These are phyloP conservation scores for Dicranocentrus wangi DNA, from an alignment of 2,888 invertebrate genomes.

Conservation along the genomic window DNA sequence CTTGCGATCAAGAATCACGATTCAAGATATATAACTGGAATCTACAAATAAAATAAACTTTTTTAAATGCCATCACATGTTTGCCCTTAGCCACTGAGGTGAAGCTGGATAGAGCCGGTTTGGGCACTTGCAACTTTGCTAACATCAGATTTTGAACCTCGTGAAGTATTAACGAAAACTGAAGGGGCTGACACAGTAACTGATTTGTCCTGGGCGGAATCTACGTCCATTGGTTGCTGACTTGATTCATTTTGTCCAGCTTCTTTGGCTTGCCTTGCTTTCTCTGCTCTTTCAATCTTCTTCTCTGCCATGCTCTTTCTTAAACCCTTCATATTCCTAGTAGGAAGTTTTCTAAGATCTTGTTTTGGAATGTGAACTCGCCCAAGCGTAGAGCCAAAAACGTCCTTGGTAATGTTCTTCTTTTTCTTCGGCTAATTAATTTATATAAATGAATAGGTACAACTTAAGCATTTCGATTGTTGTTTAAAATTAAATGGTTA, in stretches of 20 bases:
- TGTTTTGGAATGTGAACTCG: conserved; percentile 95
- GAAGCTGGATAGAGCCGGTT: conserved; percentile 41
- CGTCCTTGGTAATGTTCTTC: conserved; percentile 92
- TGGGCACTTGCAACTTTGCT: conserved; percentile 28
- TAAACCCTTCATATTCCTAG: conserved; percentile 91
- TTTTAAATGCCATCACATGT: too few species aligned
- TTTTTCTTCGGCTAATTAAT: conserved; percentile 81
- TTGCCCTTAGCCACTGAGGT: conserved; percentile 42
- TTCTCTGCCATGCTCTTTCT: conserved; percentile 78
- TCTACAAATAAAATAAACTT: too few species aligned
- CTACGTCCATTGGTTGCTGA: conserved; percentile 34
- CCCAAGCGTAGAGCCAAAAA: conserved; percentile 90
- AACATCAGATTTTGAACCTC: conserved; percentile 60
- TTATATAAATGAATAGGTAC: too few species aligned
- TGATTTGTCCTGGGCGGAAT: not conserved
- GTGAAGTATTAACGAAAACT: conserved; percentile 62
- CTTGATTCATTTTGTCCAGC: not conserved
- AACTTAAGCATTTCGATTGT: too few species aligned
- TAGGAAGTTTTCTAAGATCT: conserved; percentile 87
- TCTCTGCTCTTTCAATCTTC: conserved; percentile 69
- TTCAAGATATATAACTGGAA: too few species aligned
- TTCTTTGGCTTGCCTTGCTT: conserved; percentile 47
- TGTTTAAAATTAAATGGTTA: too few species aligned
- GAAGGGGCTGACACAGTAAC: not conserved
- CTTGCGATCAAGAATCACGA: too few species aligned